A percentile compares a stretch with the other conserved stretches of the same genome.
Evolutionary conservation across 2,797 vertebrate genomes (phyloP).

Genomic region (Poecilia wingei): DNA sequence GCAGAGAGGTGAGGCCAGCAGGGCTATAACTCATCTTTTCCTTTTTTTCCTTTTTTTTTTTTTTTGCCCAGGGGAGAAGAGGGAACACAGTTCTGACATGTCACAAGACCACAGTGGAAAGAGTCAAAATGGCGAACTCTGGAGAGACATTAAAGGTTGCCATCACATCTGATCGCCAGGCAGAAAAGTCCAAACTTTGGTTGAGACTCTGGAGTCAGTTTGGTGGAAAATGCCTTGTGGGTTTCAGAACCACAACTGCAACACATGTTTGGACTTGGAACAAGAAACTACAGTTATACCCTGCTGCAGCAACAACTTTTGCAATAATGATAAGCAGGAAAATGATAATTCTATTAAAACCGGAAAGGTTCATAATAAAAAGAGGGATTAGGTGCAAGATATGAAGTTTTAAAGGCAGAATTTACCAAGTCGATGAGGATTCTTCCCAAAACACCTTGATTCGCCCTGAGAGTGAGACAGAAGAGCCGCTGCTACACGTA

Average conservation of each 20-base stretch:
- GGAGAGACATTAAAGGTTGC: conserved; percentile 28
- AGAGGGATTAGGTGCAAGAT: not conserved
- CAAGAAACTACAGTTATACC: conserved; percentile 20
- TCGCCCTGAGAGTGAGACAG: conserved; percentile 29
- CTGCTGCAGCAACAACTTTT: conserved; percentile 13
- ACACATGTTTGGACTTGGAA: conserved; percentile 41
- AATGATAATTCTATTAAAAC: not conserved
- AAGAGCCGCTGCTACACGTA: conserved; percentile 68
- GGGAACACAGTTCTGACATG: conserved; percentile 47
- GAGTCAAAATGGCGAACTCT: conserved; percentile 63
- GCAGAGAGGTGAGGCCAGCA: conserved; percentile 35
- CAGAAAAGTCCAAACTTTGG: conserved; percentile 9
- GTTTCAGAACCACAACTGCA: conserved; percentile 53
- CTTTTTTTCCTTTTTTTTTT: not conserved
- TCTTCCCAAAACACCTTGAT: conserved; percentile 41
- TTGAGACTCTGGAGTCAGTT: conserved; percentile 31
- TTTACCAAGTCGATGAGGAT: conserved; percentile 60
- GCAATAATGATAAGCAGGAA: not conserved
- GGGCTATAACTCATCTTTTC: conserved; percentile 38
- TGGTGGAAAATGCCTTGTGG: conserved; percentile 68
- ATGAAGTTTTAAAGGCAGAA: conserved; percentile 40
- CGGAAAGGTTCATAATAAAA: not conserved
- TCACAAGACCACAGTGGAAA: conserved; percentile 67
- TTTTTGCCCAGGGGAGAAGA: conserved; percentile 28
- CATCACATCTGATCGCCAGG: conserved; percentile 19